Evolutionary conservation across 2,797 vertebrate species (phyloP).

Genomic region (Sus cebifrons): DNA sequence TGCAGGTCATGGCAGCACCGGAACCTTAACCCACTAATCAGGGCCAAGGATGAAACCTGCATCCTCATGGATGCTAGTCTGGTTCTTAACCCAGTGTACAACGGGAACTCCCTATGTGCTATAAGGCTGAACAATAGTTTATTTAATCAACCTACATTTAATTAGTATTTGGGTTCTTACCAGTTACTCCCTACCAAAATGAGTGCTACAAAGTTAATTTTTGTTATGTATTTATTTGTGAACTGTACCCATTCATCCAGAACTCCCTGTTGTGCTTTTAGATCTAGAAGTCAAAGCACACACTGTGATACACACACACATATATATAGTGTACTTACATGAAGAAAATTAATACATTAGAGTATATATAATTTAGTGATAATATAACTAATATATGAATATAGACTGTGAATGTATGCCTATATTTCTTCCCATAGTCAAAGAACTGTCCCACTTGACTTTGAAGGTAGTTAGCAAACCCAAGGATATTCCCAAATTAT

Average conservation of each 20-base stretch:
- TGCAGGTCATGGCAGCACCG: too few relatives aligned
- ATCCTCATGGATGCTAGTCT: too few relatives aligned
- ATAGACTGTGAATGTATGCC: neutral
- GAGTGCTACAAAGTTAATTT: neutral
- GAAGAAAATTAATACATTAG: neutral
- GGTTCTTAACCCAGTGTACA: too few relatives aligned
- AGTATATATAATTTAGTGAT: neutral
- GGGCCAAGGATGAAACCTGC: too few relatives aligned
- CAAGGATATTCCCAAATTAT: neutral
- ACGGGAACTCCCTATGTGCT: neutral
- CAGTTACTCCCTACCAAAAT: neutral
- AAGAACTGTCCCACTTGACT: neutral
- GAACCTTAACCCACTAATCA: too few relatives aligned
- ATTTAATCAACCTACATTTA: neutral
- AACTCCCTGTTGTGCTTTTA: conserved; percentile 24
- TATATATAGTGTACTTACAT: neutral
- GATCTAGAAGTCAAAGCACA: neutral
- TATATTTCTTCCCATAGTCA: neutral
- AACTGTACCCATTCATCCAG: neutral
- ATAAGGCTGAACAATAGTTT: neutral
- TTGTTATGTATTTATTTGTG: neutral
- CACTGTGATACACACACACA: neutral
- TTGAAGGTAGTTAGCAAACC: neutral
- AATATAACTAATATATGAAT: neutral
- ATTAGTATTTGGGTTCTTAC: neutral